Percentiles rank a stretch among this genome's conserved stretches.
phyloP scores from a whole-genome alignment of 1,140 invertebrate genomes.

The Anoplophora glabripennis region DNA sequence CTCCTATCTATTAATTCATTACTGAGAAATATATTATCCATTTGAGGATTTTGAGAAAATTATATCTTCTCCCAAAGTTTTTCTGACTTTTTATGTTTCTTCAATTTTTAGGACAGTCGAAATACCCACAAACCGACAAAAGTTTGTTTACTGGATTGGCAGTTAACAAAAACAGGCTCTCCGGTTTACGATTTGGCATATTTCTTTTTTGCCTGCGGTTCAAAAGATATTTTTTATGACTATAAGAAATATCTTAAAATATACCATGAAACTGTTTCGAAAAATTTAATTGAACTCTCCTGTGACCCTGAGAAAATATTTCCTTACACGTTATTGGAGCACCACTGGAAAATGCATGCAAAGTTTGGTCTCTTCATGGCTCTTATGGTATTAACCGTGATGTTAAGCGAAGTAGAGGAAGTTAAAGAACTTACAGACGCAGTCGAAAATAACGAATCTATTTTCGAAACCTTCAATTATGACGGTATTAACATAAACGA shows the following conservation, averaged over 20 bases:
- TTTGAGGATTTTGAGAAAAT: too few species aligned
- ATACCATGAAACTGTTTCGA: constrained; percentile 27
- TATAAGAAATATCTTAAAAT: constrained; percentile 23
- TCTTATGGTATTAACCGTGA: constrained; percentile 42
- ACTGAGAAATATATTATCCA: too few species aligned
- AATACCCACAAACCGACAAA: constrained; percentile 30
- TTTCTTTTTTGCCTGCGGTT: constrained; percentile 55
- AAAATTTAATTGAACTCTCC: constrained; percentile 31
- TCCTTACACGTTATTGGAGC: constrained; percentile 48
- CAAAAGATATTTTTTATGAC: constrained; percentile 38
- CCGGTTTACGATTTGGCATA: constrained; percentile 57
- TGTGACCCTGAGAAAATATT: constrained; percentile 50
- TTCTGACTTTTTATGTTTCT: not conserved
- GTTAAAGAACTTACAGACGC: not conserved
- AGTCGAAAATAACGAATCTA: too few species aligned
- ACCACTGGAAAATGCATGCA: constrained; percentile 44
- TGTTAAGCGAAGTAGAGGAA: constrained; percentile 17
- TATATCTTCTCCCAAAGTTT: too few species aligned
- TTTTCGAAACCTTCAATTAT: too few species aligned
- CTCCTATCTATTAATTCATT: too few species aligned
- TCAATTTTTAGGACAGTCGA: not conserved
- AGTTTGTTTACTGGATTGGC: constrained; percentile 55
- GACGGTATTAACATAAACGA: too few species aligned
- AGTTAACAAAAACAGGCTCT: constrained; percentile 53
- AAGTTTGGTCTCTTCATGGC: constrained; percentile 45